Evolutionary conservation across 2,888 invertebrate species (phyloP).

Genomic region (Dasysyrphus tricinctus): DNA sequence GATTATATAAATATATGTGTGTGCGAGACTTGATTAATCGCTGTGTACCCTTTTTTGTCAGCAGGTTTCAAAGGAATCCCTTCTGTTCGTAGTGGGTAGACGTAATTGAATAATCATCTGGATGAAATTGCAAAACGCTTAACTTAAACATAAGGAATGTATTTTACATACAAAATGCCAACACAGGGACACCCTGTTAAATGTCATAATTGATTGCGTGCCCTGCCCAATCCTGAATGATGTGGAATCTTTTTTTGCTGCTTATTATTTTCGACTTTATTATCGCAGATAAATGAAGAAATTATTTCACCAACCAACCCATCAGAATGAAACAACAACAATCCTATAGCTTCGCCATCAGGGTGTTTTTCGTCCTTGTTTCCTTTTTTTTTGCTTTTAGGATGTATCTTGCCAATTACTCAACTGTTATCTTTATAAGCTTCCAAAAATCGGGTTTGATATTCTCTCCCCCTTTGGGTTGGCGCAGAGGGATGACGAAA

Average conservation of each 20-base stretch:
- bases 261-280: slow-evolving; percentile 70
- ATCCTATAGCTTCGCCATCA: background rate
- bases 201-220: slow-evolving; percentile 73
- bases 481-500: background rate
- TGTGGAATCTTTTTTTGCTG: slow-evolving; percentile 52
- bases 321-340: slow-evolving; percentile 53
- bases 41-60: slow-evolving; percentile 48
- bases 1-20: slow-evolving; percentile 61
- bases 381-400: slow-evolving; percentile 2
- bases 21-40: slow-evolving; percentile 67
- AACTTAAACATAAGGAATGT: slow-evolving; percentile 55
- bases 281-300: slow-evolving; percentile 73
- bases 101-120: slow-evolving; percentile 75
- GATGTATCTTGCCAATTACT: slow-evolving; percentile 70
- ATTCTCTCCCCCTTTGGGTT: background rate
- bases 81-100: slow-evolving; percentile 62
- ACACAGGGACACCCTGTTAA: slow-evolving; percentile 40
- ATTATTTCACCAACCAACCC: slow-evolving; percentile 58
- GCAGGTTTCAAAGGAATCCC: slow-evolving; percentile 32
- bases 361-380: slow-evolving; percentile 27
- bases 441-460: slow-evolving; percentile 29
- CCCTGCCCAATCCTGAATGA: slow-evolving; percentile 30
- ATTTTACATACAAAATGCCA: background rate
- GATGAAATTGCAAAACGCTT: slow-evolving; percentile 66
- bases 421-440: slow-evolving; percentile 60